A percentile compares a stretch with the other conserved stretches of the same genome.
Evolutionary conservation across 1,140 invertebrate species (phyloP).

Genomic region (Drosophila melanica): DNA sequence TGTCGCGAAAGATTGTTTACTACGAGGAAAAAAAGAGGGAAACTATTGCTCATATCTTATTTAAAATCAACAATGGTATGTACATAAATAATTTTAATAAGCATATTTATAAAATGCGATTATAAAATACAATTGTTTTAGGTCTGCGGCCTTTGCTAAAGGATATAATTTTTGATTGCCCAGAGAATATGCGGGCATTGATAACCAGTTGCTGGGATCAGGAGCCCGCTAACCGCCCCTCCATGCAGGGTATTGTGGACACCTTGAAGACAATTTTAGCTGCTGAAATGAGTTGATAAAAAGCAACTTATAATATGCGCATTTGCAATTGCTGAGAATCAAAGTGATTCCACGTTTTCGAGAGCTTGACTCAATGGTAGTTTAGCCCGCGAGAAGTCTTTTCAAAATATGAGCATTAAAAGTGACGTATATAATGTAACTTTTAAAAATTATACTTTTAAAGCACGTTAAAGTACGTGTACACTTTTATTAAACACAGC

Average conservation of each 20-base stretch:
- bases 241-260: neutral
- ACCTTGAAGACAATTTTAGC: neutral
- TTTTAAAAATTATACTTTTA: no score
- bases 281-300: no score
- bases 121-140: neutral
- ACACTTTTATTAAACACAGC: no score
- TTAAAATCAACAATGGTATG: neutral
- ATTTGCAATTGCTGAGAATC: no score
- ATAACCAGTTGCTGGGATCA: constrained; percentile 2
- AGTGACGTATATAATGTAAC: no score
- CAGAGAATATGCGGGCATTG: neutral
- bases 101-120: no score
- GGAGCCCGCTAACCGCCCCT: neutral
- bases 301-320: no score
- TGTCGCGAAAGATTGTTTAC: neutral
- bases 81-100: neutral
- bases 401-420: no score
- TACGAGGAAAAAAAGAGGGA: neutral
- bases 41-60: neutral
- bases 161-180: neutral
- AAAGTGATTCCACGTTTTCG: no score
- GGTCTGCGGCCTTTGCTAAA: neutral
- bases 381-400: no score
- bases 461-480: no score
- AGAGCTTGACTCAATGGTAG: no score